Percentiles rank a stretch among this genome's conserved stretches.
Conservation (phyloP, 2,888 invertebrate genomes). For the Helicoverpa assulta region DNA sequence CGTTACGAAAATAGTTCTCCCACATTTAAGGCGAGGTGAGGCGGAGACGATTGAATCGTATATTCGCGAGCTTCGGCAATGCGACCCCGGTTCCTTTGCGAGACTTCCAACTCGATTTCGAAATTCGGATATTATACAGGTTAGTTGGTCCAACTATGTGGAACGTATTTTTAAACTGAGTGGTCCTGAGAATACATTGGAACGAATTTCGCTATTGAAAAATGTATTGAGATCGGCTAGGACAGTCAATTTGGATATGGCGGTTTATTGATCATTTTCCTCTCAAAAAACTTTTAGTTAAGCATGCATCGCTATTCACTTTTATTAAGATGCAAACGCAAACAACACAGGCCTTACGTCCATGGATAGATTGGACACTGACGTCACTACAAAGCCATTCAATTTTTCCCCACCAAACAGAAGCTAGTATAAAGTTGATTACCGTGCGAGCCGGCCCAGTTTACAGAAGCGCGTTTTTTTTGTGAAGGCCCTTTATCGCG, state of each 20-base stretch:
- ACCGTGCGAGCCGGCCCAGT: constrained; percentile 63
- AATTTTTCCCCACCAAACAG: constrained; percentile 59
- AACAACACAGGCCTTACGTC: constrained; percentile 14
- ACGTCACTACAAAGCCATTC: constrained; percentile 52
- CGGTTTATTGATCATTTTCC: not conserved
- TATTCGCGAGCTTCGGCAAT: constrained; percentile 75
- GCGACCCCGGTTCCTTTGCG: constrained; percentile 66
- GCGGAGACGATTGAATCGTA: constrained; percentile 81
- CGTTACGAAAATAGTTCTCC: constrained; percentile 82
- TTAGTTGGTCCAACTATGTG: constrained; percentile 47
- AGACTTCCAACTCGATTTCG: constrained; percentile 71
- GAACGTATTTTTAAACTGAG: constrained; percentile 60
- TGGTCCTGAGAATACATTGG: constrained; percentile 32
- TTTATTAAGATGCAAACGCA: constrained; percentile 8
- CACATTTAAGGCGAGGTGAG: constrained; percentile 74
- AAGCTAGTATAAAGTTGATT: constrained; percentile 65
- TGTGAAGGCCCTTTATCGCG: constrained; percentile 72
- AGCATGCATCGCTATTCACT: not conserved
- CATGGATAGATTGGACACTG: constrained; percentile 29
- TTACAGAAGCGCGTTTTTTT: constrained; percentile 68
- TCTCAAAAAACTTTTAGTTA: no score
- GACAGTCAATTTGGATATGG: constrained; percentile 13
- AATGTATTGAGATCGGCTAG: constrained; percentile 18
- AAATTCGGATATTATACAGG: constrained; percentile 64
- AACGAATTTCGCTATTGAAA: constrained; percentile 24